Percentiles rank a stretch among this genome's conserved stretches.
phyloP scores from a whole-genome alignment of 2,797 vertebrate genomes.

The Eptatretus atami region DNA sequence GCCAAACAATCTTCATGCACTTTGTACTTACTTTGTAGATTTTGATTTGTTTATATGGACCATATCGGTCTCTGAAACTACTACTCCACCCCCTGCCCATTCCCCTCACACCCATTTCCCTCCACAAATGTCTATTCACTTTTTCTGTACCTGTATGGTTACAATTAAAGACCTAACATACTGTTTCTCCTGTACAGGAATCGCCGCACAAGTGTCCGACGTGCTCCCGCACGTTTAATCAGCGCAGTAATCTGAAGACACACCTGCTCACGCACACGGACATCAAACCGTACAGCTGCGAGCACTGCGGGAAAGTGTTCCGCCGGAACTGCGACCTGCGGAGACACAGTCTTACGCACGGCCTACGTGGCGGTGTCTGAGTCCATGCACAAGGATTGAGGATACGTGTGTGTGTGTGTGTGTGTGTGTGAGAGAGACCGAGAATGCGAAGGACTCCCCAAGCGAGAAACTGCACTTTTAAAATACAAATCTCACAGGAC shows the following conservation, averaged over 20 bases:
- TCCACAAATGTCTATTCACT: too few species aligned
- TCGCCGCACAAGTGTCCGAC: conserved; percentile 99
- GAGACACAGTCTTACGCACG: conserved; percentile 98
- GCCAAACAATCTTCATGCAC: too few species aligned
- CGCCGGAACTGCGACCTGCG: conserved; percentile 99
- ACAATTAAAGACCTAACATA: too few species aligned
- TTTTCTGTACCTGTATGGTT: too few species aligned
- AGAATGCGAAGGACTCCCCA: not conserved
- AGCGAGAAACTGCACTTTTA: not conserved
- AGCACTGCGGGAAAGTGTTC: conserved; percentile 99
- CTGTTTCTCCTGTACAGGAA: conserved; percentile 56
- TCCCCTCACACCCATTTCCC: too few species aligned
- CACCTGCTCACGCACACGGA: conserved; percentile 99
- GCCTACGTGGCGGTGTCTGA: conserved; percentile 73
- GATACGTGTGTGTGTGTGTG: not conserved
- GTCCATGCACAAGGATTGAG: conserved; percentile 10
- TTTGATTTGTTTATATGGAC: too few species aligned
- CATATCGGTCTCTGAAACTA: too few species aligned
- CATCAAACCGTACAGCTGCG: conserved; percentile 99
- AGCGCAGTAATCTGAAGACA: conserved; percentile 99
- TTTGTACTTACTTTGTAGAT: too few species aligned
- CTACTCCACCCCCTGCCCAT: too few species aligned
- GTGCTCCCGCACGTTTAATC: conserved; percentile 99
- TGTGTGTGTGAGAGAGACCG: not conserved
- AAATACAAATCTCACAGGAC: not conserved